Percentiles rank a stretch among this genome's conserved stretches.
These are phyloP conservation scores for Ceratothoa steindachneri DNA, from an alignment of 2,888 invertebrate genomes.

Conservation along the genomic window DNA sequence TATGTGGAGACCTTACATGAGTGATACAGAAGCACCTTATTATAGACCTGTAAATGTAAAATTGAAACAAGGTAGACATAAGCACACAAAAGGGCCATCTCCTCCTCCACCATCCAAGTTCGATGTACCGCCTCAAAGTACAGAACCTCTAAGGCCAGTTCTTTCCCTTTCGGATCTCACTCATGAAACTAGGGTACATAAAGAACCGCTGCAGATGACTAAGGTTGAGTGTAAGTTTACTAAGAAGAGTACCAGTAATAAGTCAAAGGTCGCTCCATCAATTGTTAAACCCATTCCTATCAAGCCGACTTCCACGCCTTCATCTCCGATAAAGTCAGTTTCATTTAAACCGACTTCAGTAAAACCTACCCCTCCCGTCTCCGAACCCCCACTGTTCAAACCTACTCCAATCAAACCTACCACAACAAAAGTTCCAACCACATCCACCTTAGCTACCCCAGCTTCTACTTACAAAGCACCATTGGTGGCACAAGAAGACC, in stretches of 20 bases:
- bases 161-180: slow-evolving; percentile 25
- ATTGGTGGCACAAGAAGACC: background rate
- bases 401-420: too few relatives aligned
- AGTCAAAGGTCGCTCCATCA: background rate
- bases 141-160: slow-evolving; percentile 20
- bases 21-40: slow-evolving; percentile 36
- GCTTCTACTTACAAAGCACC: background rate
- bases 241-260: background rate
- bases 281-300: background rate
- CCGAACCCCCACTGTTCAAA: too few relatives aligned
- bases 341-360: background rate
- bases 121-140: slow-evolving; percentile 29
- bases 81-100: slow-evolving; percentile 26
- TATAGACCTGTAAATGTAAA: slow-evolving; percentile 34
- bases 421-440: too few relatives aligned
- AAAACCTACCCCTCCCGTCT: background rate
- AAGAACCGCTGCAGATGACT: slow-evolving; percentile 17
- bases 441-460: too few relatives aligned
- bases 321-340: background rate
- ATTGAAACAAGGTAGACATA: slow-evolving; percentile 36
- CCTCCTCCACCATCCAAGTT: slow-evolving; percentile 40
- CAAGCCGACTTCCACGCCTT: background rate
- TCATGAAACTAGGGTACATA: slow-evolving; percentile 24
- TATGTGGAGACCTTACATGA: slow-evolving; percentile 36
- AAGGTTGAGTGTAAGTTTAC: background rate